Evolutionary conservation across 2,113 vertebrate species (phyloP).

Genomic region (Melospiza georgiana): DNA sequence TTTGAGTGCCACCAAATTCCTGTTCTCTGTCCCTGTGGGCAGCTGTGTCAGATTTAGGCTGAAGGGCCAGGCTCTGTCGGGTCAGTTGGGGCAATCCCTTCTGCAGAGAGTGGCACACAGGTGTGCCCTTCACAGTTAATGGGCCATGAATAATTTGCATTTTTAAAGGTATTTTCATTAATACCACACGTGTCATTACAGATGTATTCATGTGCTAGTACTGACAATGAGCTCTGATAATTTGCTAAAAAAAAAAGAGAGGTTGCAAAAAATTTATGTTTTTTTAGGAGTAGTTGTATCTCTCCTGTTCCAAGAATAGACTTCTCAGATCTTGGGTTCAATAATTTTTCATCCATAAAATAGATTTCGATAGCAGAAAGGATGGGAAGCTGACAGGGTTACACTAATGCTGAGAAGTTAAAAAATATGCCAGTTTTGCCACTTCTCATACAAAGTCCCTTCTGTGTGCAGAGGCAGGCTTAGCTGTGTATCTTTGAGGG

Average conservation of each 20-base stretch:
- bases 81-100: neutral
- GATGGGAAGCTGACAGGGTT: neutral
- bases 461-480: neutral
- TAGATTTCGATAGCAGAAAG: neutral
- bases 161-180: neutral
- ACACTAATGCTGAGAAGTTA: no score
- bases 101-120: neutral
- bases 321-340: neutral
- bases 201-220: neutral
- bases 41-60: neutral
- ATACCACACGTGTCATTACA: neutral
- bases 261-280: neutral
- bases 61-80: neutral
- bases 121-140: neutral
- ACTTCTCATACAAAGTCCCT: neutral
- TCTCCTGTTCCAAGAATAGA: neutral
- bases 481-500: neutral
- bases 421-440: neutral
- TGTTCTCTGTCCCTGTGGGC: rapidly evolving
- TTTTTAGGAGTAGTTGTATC: neutral
- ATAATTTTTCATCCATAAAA: neutral
- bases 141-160: neutral
- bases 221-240: neutral
- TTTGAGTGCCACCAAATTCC: neutral
- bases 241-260: neutral